A percentile compares a stretch with the other conserved stretches of the same genome.
Evolutionary conservation across 2,888 invertebrate species (phyloP).

Genomic region (Sturmia bella): DNA sequence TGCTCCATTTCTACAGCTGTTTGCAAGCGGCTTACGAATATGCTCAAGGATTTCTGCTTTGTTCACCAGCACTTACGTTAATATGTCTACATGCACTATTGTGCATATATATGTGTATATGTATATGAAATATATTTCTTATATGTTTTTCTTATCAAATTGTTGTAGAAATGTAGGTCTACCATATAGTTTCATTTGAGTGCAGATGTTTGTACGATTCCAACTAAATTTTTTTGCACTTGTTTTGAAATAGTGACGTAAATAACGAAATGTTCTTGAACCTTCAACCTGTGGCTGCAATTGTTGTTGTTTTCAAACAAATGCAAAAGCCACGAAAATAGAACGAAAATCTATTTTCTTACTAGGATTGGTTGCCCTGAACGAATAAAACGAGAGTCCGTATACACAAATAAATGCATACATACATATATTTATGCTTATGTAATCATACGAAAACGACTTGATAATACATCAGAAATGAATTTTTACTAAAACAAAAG

Average conservation of each 20-base stretch:
- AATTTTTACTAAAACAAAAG: no score
- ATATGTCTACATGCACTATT: slow-evolving; percentile 2
- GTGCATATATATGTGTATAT: background rate
- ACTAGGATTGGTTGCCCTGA: background rate
- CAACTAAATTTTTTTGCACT: slow-evolving; percentile 29
- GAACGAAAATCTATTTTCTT: background rate
- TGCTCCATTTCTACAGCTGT: slow-evolving; percentile 51
- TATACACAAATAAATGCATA: no score
- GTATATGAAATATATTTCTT: background rate
- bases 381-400: no score
- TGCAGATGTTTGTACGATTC: background rate
- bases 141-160: slow-evolving; percentile 9
- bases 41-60: slow-evolving; percentile 54
- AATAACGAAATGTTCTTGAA: slow-evolving; percentile 58
- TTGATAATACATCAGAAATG: no score
- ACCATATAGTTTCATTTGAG: slow-evolving; percentile 8
- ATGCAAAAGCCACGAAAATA: background rate
- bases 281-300: slow-evolving; percentile 64
- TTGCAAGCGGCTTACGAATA: slow-evolving; percentile 59
- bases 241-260: slow-evolving; percentile 59
- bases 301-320: slow-evolving; percentile 14
- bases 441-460: no score
- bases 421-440: no score
- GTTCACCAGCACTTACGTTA: slow-evolving; percentile 29
- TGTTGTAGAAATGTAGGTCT: slow-evolving; percentile 10